phyloP scores from a whole-genome alignment of 2,888 invertebrate species.

The Platycheirus albimanus region DNA sequence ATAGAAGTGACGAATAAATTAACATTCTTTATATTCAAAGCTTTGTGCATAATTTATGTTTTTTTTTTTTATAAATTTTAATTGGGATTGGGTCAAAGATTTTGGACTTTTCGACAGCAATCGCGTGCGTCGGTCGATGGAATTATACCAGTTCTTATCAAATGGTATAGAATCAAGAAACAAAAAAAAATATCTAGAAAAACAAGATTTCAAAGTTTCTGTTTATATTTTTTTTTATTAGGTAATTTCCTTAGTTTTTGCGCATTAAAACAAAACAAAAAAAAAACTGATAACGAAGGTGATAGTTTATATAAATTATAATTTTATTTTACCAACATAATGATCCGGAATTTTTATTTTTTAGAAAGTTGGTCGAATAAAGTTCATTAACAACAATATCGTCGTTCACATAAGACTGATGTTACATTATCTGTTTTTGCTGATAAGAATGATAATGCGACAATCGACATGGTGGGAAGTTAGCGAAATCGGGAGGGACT shows the following conservation, averaged over 20 bases:
- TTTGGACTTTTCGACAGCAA: conserved; percentile 1
- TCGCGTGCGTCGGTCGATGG: conserved; percentile 19
- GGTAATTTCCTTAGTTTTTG: not conserved
- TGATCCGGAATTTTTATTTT: conserved; percentile 10
- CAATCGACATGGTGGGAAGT: too few relatives aligned
- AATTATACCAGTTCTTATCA: not conserved
- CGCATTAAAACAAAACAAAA: not conserved
- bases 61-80: not conserved
- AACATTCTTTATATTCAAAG: conserved; percentile 3
- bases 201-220: not conserved
- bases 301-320: not conserved
- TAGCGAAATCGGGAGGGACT: not conserved
- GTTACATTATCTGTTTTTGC: not conserved
- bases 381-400: conserved; percentile 42
- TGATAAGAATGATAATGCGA: not conserved
- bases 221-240: not conserved
- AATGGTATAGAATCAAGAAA: not conserved
- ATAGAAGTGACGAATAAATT: conserved; percentile 13
- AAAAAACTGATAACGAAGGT: conserved; percentile 1
- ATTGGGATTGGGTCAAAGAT: not conserved
- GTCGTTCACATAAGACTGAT: too few relatives aligned
- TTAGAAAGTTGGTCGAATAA: conserved; percentile 38
- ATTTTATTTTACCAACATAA: not conserved
- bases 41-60: not conserved
- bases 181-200: not conserved